phyloP scores from a whole-genome alignment of 2,113 vertebrate genomes.

The Galemys pyrenaicus region DNA sequence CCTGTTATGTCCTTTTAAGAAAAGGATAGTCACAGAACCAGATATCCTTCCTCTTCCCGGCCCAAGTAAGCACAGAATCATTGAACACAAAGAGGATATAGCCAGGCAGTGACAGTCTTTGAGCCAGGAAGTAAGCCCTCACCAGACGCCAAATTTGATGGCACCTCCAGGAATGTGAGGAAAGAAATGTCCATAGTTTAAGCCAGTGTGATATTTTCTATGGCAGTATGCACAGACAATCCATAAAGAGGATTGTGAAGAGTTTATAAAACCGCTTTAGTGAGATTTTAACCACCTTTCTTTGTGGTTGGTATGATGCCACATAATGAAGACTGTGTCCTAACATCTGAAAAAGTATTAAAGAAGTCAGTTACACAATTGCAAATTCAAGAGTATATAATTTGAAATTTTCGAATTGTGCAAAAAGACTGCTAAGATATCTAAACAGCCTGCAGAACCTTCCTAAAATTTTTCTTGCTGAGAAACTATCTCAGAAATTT shows the following conservation, averaged over 20 bases:
- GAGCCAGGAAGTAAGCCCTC: not conserved
- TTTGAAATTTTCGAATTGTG: constrained; percentile 36
- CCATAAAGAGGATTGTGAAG: not conserved
- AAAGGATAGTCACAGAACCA: not conserved
- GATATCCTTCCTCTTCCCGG: not conserved
- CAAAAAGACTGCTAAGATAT: constrained; percentile 21
- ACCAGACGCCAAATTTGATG: not conserved
- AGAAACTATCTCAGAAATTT: constrained; percentile 49
- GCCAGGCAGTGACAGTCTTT: not conserved
- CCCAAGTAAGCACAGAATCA: not conserved
- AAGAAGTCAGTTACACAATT: not conserved
- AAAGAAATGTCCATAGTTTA: not conserved
- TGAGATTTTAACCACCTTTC: not conserved
- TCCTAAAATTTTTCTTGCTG: constrained; percentile 37
- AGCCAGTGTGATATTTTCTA: not conserved
- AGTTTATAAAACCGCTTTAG: not conserved
- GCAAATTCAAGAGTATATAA: not conserved
- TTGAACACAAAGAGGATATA: not conserved
- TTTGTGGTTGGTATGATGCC: not conserved
- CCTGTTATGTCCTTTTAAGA: not conserved
- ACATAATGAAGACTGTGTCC: not conserved
- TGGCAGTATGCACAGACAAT: not conserved
- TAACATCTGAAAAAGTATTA: not conserved
- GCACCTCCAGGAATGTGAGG: not conserved
- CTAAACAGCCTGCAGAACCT: not conserved